phyloP scores from a whole-genome alignment of 2,888 invertebrate genomes.

The Diarsia rubi region DNA sequence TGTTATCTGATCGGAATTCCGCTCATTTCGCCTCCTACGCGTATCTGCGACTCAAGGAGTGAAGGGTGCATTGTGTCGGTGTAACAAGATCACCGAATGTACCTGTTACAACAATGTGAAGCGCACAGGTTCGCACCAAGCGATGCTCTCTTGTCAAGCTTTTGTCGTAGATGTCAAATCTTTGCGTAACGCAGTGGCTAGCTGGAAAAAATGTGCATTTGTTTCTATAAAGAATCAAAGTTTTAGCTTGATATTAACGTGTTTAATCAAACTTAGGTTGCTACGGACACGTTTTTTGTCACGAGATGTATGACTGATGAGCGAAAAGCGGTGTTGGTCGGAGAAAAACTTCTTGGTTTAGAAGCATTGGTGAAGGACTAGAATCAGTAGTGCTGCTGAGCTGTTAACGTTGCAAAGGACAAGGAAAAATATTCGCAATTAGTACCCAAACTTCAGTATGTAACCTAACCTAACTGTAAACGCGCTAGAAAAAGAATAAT shows the following conservation, averaged over 20 bases:
- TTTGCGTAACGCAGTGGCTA: constrained; percentile 62
- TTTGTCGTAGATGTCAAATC: constrained; percentile 68
- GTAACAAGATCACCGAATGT: constrained; percentile 86
- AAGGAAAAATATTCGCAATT: not conserved
- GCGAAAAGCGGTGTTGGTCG: not conserved
- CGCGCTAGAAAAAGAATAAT: not conserved
- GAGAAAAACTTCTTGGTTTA: not conserved
- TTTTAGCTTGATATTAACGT: not conserved
- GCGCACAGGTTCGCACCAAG: constrained; percentile 79
- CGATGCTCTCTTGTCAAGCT: constrained; percentile 74
- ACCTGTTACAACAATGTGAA: constrained; percentile 84
- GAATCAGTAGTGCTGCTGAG: not conserved
- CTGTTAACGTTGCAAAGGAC: not conserved
- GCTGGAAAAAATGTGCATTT: constrained; percentile 26
- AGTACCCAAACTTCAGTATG: not conserved
- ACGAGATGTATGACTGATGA: not conserved
- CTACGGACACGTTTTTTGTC: not conserved
- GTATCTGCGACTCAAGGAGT: constrained; percentile 81
- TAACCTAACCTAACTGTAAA: too few species aligned
- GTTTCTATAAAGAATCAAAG: constrained; percentile 21
- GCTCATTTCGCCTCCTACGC: constrained; percentile 70
- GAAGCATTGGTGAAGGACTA: not conserved
- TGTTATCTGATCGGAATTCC: constrained; percentile 90
- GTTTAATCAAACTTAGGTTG: not conserved
- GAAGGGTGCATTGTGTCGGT: constrained; percentile 80